A percentile compares a stretch with the other conserved stretches of the same genome.
These are phyloP conservation scores for Clusia tigrina DNA, from an alignment of 2,888 invertebrate genomes.

Conservation along the genomic window DNA sequence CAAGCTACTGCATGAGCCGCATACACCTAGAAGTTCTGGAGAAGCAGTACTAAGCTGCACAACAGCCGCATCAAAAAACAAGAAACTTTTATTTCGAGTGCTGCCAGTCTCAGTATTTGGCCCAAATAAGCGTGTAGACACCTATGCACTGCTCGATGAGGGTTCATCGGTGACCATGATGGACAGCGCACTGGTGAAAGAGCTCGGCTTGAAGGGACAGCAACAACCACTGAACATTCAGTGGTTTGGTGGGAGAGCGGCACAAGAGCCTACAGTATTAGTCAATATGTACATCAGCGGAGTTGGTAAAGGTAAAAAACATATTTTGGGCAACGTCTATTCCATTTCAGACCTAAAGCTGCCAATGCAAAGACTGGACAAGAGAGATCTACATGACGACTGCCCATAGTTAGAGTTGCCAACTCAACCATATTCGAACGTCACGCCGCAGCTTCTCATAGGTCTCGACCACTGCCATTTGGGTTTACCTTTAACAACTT, in stretches of 20 bases:
- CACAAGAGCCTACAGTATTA: no score
- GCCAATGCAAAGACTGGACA: no score
- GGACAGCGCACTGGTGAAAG: slow-evolving; percentile 17
- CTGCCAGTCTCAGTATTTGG: no score
- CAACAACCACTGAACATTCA: slow-evolving; percentile 20
- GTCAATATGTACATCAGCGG: no score
- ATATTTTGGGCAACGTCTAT: no score
- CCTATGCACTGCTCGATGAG: no score
- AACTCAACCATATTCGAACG: slow-evolving; percentile 18
- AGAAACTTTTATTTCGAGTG: no score
- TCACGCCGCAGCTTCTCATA: slow-evolving; percentile 20
- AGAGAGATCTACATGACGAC: no score
- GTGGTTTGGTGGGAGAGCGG: no score
- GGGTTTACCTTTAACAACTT: slow-evolving; percentile 11
- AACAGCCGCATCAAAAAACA: slow-evolving; percentile 18
- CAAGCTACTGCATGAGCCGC: slow-evolving; percentile 12
- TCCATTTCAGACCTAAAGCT: no score
- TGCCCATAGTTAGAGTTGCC: background rate
- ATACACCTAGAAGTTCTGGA: background rate
- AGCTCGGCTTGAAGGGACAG: slow-evolving; percentile 24
- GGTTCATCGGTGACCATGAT: slow-evolving; percentile 30
- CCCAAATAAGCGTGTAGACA: no score
- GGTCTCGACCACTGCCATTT: slow-evolving; percentile 29
- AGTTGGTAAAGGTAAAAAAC: no score
- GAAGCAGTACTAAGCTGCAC: background rate